Evolutionary conservation across 2,888 invertebrate genomes (phyloP), one percentile per base, ranked within the genome.

Genomic region (Athripsodes cinereus): DNA sequence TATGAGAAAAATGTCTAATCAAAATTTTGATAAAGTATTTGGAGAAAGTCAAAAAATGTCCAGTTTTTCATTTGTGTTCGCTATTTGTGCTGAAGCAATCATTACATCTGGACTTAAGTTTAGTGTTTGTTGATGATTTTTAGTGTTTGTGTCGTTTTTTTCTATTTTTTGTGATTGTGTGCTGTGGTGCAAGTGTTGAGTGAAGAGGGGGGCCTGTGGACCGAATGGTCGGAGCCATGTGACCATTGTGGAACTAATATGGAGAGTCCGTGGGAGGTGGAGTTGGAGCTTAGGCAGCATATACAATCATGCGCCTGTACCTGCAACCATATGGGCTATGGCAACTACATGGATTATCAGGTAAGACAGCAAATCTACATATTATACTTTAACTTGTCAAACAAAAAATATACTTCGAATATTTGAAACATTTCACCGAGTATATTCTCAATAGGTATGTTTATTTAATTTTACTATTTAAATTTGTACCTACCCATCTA

Each of bases 311-410:
- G 92, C 79, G 87, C 90, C 68, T 92, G 92, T 79, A 87, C 90
- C 69, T 92, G 92, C 83, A 90, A 92, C 81, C 92, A 92, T 81
- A 89, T 92, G 88, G 92, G 92, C 72, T 92, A 90, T 80, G 92
- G 92, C 69, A 92, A 92, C 80, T 91, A 87, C 74, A 87, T 90
- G 86, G 91, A 91, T 80, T 92, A 91, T 78, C 90, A 90, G 86
- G 88, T 89, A 75, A 51, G 51, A 11, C 31, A 31, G 6, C 31
- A 31, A n/a, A n/a, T n/a, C n/a, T n/a, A n/a, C n/a, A n/a, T n/a
- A n/a, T n/a, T n/a, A n/a, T n/a, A n/a, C n/a, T n/a, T n/a, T n/a
- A n/a, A n/a, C n/a, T n/a, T n/a, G n/a, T n/a, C n/a, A n/a, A n/a
- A n/a, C n/a, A n/a, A n/a, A n/a, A n/a, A n/a, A n/a, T n/a, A n/a